Base-by-base conservation (phyloP, 2,113 vertebrate species). In the Rostratula benghalensis region DNA sequence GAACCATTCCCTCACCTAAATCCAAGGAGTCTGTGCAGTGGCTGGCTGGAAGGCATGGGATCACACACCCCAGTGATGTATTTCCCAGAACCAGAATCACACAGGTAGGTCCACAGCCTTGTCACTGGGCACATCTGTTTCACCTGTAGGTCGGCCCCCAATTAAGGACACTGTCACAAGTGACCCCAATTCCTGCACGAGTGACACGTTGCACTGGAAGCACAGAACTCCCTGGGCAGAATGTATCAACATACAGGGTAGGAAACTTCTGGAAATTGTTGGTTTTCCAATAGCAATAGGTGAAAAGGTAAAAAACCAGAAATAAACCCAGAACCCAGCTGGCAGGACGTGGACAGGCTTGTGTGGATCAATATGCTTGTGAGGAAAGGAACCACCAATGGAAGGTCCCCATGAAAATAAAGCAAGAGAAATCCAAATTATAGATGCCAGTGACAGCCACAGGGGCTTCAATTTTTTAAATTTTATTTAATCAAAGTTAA, bases 401-500 rank as follows among this genome's bases (percentile, higher is more conserved):
- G 33, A 84, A 85, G 9, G 11, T 78, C 28, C 15, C 21, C 48
- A 15, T 13, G 8, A 57, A 92, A 96, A 94, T 17, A 89, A 92
- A 83, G 60, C 50, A 78, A 74, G 67, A 82, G 31, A 89, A 89
- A 91, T 50, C 31, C 53, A 81, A 70, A 18, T 61, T 61, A 96
- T 10, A 61, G 51, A 94, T 75, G 68, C 77, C 87, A 94, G 91
- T 79, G 48, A 96, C 69, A 71, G 77, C 83, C 92, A 80, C 77
- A 39, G 65, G 78, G 89, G 91, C 93, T 89, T 33, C 0, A 11
- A 74, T 93, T 93, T 96, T 97, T 87, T 60, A 20, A 69, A 94
- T 97, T 98, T 98, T 98, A 98, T 98, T 98, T 98, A 98, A 98
- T 98, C 98, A 98, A 98, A 98, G 97, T 97, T 98, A 97, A 98